A percentile compares a stretch with the other conserved stretches of the same genome.
These are phyloP conservation scores for Coecobrya sp. DNA, from an alignment of 2,888 invertebrate species.

Conservation along the genomic window DNA sequence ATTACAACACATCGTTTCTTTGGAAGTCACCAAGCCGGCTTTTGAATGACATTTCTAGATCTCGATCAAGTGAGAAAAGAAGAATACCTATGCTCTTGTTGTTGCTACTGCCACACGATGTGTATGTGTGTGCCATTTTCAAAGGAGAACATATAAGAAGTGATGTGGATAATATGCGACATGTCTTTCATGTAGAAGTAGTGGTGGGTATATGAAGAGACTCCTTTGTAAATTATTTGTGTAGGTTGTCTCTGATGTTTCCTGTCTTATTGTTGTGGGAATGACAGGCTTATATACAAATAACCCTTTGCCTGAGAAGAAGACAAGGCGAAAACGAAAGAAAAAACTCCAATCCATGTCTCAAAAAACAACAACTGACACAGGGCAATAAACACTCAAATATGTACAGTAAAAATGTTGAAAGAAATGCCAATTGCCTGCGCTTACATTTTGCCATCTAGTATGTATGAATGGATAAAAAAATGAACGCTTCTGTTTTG, in stretches of 20 bases:
- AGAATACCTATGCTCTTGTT: not conserved
- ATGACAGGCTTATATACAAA: slow-evolving; percentile 28
- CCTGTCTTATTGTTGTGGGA: slow-evolving; percentile 15
- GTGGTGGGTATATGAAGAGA: not conserved
- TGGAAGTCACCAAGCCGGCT: slow-evolving; percentile 47
- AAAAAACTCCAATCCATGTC: slow-evolving; percentile 30
- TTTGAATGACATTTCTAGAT: slow-evolving; percentile 76
- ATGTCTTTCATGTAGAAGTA: slow-evolving; percentile 14
- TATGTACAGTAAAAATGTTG: not conserved
- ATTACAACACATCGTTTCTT: not conserved
- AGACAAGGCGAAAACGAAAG: not conserved
- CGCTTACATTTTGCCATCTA: not conserved
- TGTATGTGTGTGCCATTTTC: not conserved
- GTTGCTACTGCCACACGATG: not conserved
- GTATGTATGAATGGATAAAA: slow-evolving; percentile 42
- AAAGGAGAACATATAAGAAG: not conserved
- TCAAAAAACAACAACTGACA: slow-evolving; percentile 45
- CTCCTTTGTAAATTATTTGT: slow-evolving; percentile 39
- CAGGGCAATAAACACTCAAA: slow-evolving; percentile 50
- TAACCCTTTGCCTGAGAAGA: not conserved
- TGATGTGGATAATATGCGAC: slow-evolving; percentile 31
- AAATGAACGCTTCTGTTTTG: slow-evolving; percentile 34
- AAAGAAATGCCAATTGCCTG: slow-evolving; percentile 50
- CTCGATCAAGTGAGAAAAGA: slow-evolving; percentile 56
- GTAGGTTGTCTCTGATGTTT: slow-evolving; percentile 33